Evolutionary conservation across 2,888 invertebrate genomes (phyloP), one percentile per base, ranked within the genome.

Genomic region (Halictus quadricinctus): DNA sequence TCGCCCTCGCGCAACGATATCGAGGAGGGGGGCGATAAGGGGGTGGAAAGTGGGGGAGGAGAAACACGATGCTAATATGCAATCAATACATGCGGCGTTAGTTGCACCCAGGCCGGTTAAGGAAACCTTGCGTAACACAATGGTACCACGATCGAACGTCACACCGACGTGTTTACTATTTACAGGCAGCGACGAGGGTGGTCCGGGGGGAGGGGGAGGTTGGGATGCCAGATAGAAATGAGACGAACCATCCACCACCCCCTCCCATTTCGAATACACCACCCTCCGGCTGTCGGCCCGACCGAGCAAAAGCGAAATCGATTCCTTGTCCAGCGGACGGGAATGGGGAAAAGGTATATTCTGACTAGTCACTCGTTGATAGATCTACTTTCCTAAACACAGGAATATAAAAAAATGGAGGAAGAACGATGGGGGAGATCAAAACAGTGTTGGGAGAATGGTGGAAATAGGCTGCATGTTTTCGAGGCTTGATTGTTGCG

Each of bases 1-100:
- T 15, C 48, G 48, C 48, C 50, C 7, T 21, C 50, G 69, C 72
- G 60, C 54, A 46, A 74, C 70, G 69, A 36, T 29, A 36, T 21
- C 36, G 21, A 8, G 36, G 66, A 7, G 8, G 15, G 36, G 66
- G 8, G 54, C n/a, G n/a, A 54, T 54, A 54, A 54, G 54, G 54
- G 54, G 21, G n/a, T 3, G 36, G 8, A 21, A 29, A 15, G 64
- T 21, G 66, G 41, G 10, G 43, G 69, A 69, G 69, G 85, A 69
- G 74, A 82, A 89, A 88, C 86, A 85, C 89, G 88, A 87, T 88
- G 91, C 88, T 86, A 87, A 90, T 89, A 89, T 90, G 88, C 88
- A 91, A 92, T 90, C 88, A 90, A 91, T 92, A 90, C 93, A 94
- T 93, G 94, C 94, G 92, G 91, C 93, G 91, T 94, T 94, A 94